These are phyloP conservation scores for Homarus gammarus DNA, from an alignment of 2,888 invertebrate species.

Conservation along the genomic window DNA sequence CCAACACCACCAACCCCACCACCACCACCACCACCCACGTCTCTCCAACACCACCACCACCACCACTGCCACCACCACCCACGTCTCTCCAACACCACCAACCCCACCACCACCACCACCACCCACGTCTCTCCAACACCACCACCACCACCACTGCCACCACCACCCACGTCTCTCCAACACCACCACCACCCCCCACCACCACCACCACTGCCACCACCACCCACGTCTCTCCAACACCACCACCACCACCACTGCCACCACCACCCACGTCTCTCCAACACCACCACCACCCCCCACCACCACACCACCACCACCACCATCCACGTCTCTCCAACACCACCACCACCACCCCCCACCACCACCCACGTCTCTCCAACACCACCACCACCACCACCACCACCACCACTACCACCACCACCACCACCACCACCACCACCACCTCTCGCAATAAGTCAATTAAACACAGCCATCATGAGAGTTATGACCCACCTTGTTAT, in stretches of 20 bases:
- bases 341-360: neutral
- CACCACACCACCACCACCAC: neutral
- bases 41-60: neutral
- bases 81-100: too few relatives aligned
- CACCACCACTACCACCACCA: neutral
- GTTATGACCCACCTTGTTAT: too few relatives aligned
- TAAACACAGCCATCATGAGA: neutral
- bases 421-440: neutral
- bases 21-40: neutral
- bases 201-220: too few relatives aligned
- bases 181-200: too few relatives aligned
- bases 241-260: neutral
- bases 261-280: neutral
- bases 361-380: neutral
- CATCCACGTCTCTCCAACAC: neutral
- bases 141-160: neutral
- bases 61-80: neutral
- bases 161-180: neutral
- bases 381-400: too few relatives aligned
- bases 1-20: neutral
- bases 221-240: neutral
- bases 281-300: neutral
- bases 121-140: too few relatives aligned
- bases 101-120: too few relatives aligned
- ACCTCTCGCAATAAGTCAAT: constrained; percentile 16